phyloP scores from a whole-genome alignment of 2,113 vertebrate species.

The Mixornis gularis region DNA sequence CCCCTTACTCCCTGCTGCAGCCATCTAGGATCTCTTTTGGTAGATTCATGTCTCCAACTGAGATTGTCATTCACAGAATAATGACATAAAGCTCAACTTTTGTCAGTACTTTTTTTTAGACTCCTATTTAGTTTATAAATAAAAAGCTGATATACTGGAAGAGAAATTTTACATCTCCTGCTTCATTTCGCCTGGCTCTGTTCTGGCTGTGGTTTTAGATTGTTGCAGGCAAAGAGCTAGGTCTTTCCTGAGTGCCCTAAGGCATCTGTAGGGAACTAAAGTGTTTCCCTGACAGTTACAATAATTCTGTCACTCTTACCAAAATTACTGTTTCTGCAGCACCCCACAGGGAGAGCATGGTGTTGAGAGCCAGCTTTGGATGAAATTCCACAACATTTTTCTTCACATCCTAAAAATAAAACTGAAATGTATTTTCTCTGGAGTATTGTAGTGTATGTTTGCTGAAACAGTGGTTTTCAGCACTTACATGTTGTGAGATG shows the following conservation, averaged over 20 bases:
- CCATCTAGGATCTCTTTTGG: not conserved
- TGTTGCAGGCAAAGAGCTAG: not conserved
- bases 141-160: not conserved
- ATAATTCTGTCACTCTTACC: conserved; percentile 8
- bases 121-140: not conserved
- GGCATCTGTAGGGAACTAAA: not conserved
- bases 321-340: not conserved
- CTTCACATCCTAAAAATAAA: not conserved
- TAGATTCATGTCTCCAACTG: not conserved
- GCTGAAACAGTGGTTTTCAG: not conserved
- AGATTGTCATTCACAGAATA: not conserved
- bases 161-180: not conserved
- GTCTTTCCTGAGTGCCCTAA: not conserved
- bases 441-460: not conserved
- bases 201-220: not conserved
- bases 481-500: not conserved
- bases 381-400: not conserved
- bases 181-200: not conserved
- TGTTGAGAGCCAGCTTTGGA: not conserved
- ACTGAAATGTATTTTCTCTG: not conserved
- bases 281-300: not conserved
- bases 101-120: not conserved
- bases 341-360: not conserved
- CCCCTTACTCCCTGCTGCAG: accelerated
- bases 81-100: not conserved